A percentile compares a stretch with the other conserved stretches of the same genome.
These are phyloP conservation scores for Drosophila rubida DNA, from an alignment of 2,888 invertebrate species.

Conservation along the genomic window DNA sequence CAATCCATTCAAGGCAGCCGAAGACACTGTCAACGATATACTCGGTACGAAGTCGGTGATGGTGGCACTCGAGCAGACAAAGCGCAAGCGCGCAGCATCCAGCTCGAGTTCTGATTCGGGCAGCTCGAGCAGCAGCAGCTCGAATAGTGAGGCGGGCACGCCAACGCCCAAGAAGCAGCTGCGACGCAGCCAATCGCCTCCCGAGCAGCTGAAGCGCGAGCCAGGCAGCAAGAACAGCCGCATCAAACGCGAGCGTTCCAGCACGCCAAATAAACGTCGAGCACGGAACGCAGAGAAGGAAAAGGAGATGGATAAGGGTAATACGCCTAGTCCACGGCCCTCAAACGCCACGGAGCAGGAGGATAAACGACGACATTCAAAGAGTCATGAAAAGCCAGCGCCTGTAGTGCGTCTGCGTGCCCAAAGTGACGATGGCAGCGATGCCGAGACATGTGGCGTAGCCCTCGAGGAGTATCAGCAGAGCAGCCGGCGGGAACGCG, in stretches of 20 bases:
- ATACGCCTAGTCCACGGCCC: slow-evolving; percentile 53
- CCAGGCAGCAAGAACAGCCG: not conserved
- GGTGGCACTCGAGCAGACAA: slow-evolving; percentile 64
- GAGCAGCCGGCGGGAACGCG: slow-evolving; percentile 87
- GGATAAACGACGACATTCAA: slow-evolving; percentile 51
- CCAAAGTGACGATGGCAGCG: slow-evolving; percentile 88
- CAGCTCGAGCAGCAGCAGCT: slow-evolving; percentile 43
- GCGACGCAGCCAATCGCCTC: slow-evolving; percentile 54
- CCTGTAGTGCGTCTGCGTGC: slow-evolving; percentile 87
- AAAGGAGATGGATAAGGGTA: slow-evolving; percentile 31
- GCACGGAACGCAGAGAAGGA: slow-evolving; percentile 6
- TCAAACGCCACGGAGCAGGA: slow-evolving; percentile 3
- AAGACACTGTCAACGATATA: slow-evolving; percentile 69
- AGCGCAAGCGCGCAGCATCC: slow-evolving; percentile 52
- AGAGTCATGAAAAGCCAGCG: slow-evolving; percentile 53
- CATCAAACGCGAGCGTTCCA: slow-evolving; percentile 22
- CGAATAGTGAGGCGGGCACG: slow-evolving; percentile 49
- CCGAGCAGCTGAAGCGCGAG: slow-evolving; percentile 30
- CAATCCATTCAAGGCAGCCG: slow-evolving; percentile 76
- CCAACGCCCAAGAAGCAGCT: slow-evolving; percentile 52
- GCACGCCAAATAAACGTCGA: slow-evolving; percentile 58
- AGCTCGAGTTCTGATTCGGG: slow-evolving; percentile 57
- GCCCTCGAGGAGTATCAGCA: slow-evolving; percentile 85
- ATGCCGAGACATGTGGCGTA: slow-evolving; percentile 86
- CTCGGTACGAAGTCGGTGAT: slow-evolving; percentile 69